Conservation (phyloP, 2,888 invertebrate species). For the Cactoblastis cactorum region DNA sequence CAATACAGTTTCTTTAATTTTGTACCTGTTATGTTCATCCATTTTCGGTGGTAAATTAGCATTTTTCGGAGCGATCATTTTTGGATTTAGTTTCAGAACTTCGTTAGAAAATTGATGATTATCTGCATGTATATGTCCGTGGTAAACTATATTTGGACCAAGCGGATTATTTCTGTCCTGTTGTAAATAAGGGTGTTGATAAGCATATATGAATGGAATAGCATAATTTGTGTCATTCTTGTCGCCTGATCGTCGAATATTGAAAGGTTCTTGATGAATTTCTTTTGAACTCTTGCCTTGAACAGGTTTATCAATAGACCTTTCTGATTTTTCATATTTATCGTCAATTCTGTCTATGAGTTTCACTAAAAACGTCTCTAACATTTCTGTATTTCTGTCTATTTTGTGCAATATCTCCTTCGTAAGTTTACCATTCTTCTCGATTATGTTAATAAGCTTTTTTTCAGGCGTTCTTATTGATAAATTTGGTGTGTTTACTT, state of each 20-base stretch:
- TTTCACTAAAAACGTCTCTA: conserved; percentile 49
- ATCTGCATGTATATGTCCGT: conserved; percentile 42
- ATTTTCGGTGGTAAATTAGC: too few species aligned
- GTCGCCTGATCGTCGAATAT: background rate
- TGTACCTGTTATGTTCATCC: too few species aligned
- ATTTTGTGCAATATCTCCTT: conserved; percentile 55
- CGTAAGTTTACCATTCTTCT: conserved; percentile 50
- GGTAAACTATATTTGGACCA: conserved; percentile 38
- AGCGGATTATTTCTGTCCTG: conserved; percentile 21
- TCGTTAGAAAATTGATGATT: background rate
- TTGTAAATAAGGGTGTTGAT: background rate
- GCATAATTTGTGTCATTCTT: background rate
- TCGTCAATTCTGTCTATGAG: conserved; percentile 33
- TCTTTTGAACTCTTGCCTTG: background rate
- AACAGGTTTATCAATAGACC: conserved; percentile 6
- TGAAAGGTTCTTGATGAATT: background rate
- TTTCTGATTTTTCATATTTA: background rate
- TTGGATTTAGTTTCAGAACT: background rate
- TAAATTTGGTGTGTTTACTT: conserved; percentile 17
- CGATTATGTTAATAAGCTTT: conserved; percentile 37
- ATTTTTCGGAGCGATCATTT: background rate
- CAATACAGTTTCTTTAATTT: too few species aligned
- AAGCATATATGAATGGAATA: conserved; percentile 1
- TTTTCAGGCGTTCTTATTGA: conserved; percentile 21
- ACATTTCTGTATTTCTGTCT: conserved; percentile 51